These are phyloP conservation scores for Pseudomyrmex pallidus DNA, from an alignment of 1,140 invertebrate species.

Conservation along the genomic window DNA sequence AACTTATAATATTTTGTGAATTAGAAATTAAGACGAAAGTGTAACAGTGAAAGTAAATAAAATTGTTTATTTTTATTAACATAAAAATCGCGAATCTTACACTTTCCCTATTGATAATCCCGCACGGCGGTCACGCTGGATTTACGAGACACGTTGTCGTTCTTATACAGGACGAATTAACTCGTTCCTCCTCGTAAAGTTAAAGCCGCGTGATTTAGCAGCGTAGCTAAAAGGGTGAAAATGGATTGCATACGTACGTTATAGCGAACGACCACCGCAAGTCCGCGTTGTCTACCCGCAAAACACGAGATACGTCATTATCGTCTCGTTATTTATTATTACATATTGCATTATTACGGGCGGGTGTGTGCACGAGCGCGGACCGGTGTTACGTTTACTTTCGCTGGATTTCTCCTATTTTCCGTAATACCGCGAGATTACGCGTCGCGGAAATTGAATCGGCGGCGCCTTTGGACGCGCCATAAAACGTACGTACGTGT, in stretches of 20 bases:
- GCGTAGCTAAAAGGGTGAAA: conserved; percentile 36
- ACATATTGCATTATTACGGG: conserved; percentile 75
- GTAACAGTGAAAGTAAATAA: no score
- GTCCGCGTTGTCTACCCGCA: background rate
- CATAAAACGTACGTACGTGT: background rate
- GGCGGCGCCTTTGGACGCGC: conserved; percentile 70
- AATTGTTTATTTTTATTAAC: no score
- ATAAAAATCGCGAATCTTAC: no score
- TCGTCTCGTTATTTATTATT: conserved; percentile 68
- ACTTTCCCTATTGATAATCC: conserved; percentile 16
- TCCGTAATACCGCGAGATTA: conserved; percentile 79
- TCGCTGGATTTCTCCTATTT: conserved; percentile 83
- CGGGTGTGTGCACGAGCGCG: conserved; percentile 62
- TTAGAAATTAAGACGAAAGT: no score
- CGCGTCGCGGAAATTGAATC: conserved; percentile 78
- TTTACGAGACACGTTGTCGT: conserved; percentile 14
- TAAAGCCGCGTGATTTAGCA: conserved; percentile 18
- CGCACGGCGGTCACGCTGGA: conserved; percentile 2
- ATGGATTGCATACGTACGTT: conserved; percentile 20
- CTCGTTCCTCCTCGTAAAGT: conserved; percentile 38
- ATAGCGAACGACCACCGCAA: background rate
- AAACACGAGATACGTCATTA: conserved; percentile 64
- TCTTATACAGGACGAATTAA: background rate
- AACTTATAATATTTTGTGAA: no score
- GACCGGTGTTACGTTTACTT: conserved; percentile 78